Conservation (phyloP, 30 jellyfish, hydroid and myxozoan species). For the Aurelia sp. region DNA sequence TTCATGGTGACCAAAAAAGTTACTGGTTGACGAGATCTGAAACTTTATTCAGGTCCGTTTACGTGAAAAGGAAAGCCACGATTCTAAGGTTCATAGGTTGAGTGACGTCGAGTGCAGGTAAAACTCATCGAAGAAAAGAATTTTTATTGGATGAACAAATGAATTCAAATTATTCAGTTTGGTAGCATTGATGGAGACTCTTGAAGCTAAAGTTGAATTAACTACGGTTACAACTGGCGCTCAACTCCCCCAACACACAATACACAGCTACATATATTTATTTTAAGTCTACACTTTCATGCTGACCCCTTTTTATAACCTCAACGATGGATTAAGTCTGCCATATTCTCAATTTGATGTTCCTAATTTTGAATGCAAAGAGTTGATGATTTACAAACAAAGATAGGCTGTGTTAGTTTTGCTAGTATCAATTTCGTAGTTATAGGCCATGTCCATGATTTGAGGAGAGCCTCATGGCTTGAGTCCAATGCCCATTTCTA, state of each 20-base stretch:
- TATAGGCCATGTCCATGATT: conserved; percentile 46
- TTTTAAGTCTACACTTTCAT: background rate
- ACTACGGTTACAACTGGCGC: conserved; percentile 32
- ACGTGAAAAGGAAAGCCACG: too few species aligned
- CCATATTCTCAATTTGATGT: conserved; percentile 52
- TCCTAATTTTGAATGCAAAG: conserved; percentile 45
- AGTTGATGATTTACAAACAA: conserved; percentile 47
- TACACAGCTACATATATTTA: too few species aligned
- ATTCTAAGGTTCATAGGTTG: too few species aligned
- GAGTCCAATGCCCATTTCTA: conserved; percentile 59
- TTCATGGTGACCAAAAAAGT: too few species aligned
- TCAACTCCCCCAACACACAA: background rate
- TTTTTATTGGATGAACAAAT: too few species aligned
- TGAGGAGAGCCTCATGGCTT: conserved; percentile 51
- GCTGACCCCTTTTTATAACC: conserved; percentile 40
- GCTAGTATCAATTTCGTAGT: conserved; percentile 45
- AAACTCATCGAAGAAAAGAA: too few species aligned
- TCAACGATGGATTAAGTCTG: conserved; percentile 27
- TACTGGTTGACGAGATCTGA: too few species aligned
- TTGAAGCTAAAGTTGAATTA: background rate
- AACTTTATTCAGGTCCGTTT: too few species aligned
- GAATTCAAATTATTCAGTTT: too few species aligned
- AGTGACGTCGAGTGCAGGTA: too few species aligned
- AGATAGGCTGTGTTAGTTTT: conserved; percentile 45
- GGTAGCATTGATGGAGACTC: too few species aligned